phyloP scores from a whole-genome alignment of 2,888 invertebrate species.

The Lepeophtheirus nordmannii region DNA sequence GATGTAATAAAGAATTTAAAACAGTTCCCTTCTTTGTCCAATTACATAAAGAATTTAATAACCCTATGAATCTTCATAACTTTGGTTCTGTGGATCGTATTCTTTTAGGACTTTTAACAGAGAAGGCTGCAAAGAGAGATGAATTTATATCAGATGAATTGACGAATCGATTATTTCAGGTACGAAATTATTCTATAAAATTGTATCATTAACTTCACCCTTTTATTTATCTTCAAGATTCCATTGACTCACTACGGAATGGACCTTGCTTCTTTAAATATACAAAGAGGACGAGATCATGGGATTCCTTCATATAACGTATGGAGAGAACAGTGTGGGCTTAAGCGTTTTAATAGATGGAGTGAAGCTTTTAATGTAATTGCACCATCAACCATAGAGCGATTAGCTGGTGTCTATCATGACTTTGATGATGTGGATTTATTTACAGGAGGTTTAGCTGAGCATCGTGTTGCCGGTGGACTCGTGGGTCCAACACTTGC shows the following conservation, averaged over 20 bases:
- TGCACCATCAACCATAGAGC: slow-evolving; percentile 28
- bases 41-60: slow-evolving; percentile 57
- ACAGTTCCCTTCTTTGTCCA: slow-evolving; percentile 36
- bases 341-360: slow-evolving; percentile 29
- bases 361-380: slow-evolving; percentile 29
- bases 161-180: slow-evolving; percentile 68
- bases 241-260: slow-evolving; percentile 28
- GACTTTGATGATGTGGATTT: slow-evolving; percentile 67
- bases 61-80: slow-evolving; percentile 47
- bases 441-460: slow-evolving; percentile 65
- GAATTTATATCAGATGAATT: slow-evolving; percentile 64
- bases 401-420: slow-evolving; percentile 31
- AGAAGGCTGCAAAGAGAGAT: slow-evolving; percentile 59
- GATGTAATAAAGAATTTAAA: slow-evolving; percentile 32
- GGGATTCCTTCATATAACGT: slow-evolving; percentile 31
- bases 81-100: slow-evolving; percentile 63
- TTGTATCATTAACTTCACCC: neutral
- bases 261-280: slow-evolving; percentile 31
- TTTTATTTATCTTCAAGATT: slow-evolving; percentile 2
- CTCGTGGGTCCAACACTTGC: slow-evolving; percentile 73
- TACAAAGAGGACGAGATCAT: slow-evolving; percentile 32
- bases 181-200: slow-evolving; percentile 35
- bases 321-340: slow-evolving; percentile 31
- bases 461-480: slow-evolving; percentile 59
- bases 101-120: slow-evolving; percentile 56